Evolutionary conservation across 2,797 vertebrate species (phyloP).

Genomic region (Enteromius unitaeniatus): DNA sequence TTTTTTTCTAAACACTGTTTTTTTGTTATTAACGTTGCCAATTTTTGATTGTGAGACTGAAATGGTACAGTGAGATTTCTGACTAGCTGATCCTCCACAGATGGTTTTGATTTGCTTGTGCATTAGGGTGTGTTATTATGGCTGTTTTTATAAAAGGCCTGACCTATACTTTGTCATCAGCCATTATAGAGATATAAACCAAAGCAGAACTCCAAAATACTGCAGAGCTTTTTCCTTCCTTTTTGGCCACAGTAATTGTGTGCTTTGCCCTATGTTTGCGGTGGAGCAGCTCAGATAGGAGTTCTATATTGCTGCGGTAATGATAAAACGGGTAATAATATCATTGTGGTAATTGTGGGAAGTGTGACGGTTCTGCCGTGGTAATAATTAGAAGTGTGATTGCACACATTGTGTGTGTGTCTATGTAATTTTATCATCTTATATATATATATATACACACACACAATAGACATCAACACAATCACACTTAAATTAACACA

Average conservation of each 20-base stretch:
- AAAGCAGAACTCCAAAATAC: conserved; percentile 32
- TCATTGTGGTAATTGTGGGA: conserved; percentile 33
- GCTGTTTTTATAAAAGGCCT: conserved; percentile 27
- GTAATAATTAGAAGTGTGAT: conserved; percentile 27
- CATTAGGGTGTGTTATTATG: conserved; percentile 28
- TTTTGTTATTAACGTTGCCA: neutral
- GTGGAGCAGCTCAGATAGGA: neutral
- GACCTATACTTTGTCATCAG: conserved; percentile 57
- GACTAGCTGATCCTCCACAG: conserved; percentile 28
- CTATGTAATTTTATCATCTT: conserved; percentile 24
- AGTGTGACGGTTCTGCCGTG: conserved; percentile 8
- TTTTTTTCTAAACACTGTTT: neutral
- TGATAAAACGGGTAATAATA: neutral
- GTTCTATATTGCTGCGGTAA: neutral
- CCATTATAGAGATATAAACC: conserved; percentile 27
- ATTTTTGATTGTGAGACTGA: neutral
- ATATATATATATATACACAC: neutral
- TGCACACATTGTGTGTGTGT: neutral
- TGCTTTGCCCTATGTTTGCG: neutral
- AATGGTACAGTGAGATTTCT: conserved; percentile 22
- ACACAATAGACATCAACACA: neutral
- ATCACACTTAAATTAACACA: neutral
- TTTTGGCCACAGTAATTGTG: neutral
- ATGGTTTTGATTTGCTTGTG: conserved; percentile 53
- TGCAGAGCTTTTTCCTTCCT: conserved; percentile 13